Conservation (phyloP, 2,888 invertebrate genomes). For the Ichneumoninae sp. region DNA sequence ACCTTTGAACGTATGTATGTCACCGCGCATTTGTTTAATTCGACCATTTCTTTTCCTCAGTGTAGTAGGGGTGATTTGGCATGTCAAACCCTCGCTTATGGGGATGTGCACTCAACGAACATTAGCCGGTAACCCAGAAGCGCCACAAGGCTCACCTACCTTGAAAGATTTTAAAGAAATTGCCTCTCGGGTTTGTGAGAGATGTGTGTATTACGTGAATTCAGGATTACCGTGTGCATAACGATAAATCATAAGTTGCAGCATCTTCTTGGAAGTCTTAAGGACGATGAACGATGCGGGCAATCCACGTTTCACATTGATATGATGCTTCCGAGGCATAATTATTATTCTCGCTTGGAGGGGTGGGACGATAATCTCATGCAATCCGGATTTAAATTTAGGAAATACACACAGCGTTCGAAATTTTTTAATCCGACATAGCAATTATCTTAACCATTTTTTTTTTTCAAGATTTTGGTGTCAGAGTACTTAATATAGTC, state of each 20-base stretch:
- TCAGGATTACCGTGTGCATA: conserved; percentile 26
- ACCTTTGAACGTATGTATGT: no score
- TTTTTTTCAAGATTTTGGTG: not conserved
- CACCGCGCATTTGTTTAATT: no score
- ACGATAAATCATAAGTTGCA: conserved; percentile 30
- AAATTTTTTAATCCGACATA: not conserved
- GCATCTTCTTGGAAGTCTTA: conserved; percentile 25
- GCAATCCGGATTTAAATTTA: not conserved
- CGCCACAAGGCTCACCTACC: not conserved
- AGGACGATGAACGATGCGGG: conserved; percentile 36
- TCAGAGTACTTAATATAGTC: not conserved
- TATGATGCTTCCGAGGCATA: not conserved
- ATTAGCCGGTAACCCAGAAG: not conserved
- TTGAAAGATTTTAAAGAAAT: not conserved
- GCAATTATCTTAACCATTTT: not conserved
- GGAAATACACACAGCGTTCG: not conserved
- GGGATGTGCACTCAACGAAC: not conserved
- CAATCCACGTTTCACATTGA: conserved; percentile 1
- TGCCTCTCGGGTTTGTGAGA: conserved; percentile 1
- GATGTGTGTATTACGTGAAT: conserved; percentile 8
- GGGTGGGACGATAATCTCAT: not conserved
- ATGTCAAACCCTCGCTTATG: not conserved
- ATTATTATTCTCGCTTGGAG: not conserved
- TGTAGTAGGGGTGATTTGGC: not conserved
- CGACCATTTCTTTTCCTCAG: no score